Evolutionary conservation across 2,888 invertebrate species (phyloP).

Genomic region (Folsomia manolachei): DNA sequence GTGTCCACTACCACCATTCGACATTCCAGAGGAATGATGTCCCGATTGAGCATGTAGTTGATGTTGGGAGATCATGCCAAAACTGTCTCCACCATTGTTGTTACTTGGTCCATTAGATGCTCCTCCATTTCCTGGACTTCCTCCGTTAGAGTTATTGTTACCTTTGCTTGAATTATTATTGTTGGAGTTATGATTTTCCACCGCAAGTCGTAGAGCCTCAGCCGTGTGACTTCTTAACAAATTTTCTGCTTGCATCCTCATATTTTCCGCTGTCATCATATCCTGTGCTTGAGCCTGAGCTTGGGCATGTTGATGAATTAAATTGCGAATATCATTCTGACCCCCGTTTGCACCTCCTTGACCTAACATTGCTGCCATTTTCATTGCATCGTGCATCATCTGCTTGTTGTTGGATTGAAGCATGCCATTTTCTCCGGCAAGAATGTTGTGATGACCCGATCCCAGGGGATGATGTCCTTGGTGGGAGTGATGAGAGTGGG

Average conservation of each 20-base stretch:
- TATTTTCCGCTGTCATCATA: conserved; percentile 72
- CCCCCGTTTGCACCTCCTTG: conserved; percentile 31
- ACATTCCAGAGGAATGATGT: conserved; percentile 38
- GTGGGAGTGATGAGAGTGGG: conserved; percentile 24
- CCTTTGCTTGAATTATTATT: conserved; percentile 44
- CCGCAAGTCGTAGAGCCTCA: conserved; percentile 76
- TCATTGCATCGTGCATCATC: conserved; percentile 49
- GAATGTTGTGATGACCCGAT: conserved; percentile 27
- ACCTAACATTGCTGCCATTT: conserved; percentile 49
- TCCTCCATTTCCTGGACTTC: conserved; percentile 33
- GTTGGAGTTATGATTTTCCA: conserved; percentile 54
- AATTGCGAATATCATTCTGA: conserved; percentile 44
- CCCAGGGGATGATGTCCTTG: conserved; percentile 29
- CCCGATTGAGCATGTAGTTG: conserved; percentile 28
- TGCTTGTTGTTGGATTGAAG: conserved; percentile 40
- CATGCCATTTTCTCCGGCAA: conserved; percentile 44
- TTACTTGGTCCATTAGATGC: conserved; percentile 41
- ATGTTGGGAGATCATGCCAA: conserved; percentile 40
- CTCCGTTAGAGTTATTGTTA: conserved; percentile 35
- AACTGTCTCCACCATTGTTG: conserved; percentile 41
- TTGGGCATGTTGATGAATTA: conserved; percentile 45
- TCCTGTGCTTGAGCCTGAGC: conserved; percentile 27
- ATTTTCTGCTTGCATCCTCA: conserved; percentile 49
- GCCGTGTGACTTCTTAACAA: conserved; percentile 81
- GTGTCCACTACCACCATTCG: conserved; percentile 43